Evolutionary conservation across 2,888 invertebrate genomes (phyloP).

Genomic region (Oegoconia quadripuncta): DNA sequence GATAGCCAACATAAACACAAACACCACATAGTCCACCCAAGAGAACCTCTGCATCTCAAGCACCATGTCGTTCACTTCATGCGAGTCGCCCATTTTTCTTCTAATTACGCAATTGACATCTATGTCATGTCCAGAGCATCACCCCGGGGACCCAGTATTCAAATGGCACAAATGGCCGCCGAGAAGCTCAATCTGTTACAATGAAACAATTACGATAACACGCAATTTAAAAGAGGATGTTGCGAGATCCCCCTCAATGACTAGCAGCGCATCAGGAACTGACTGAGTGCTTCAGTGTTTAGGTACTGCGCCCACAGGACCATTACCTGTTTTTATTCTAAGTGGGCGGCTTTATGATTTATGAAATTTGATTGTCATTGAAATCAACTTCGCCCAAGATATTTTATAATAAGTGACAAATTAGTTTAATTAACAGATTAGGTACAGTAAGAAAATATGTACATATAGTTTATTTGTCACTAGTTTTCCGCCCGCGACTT

Average conservation of each 20-base stretch:
- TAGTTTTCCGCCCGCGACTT: too few relatives aligned
- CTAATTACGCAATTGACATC: conserved; percentile 10
- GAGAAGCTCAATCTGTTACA: conserved; percentile 68
- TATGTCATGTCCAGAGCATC: conserved; percentile 15
- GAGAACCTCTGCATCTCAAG: conserved; percentile 82
- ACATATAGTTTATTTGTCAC: too few relatives aligned
- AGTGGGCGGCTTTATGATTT: too few relatives aligned
- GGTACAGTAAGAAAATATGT: too few relatives aligned
- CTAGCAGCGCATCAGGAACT: conserved; percentile 55
- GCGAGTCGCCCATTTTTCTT: conserved; percentile 42
- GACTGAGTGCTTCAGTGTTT: conserved; percentile 35
- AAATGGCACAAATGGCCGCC: conserved; percentile 29
- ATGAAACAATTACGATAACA: conserved; percentile 78
- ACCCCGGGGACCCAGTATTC: conserved; percentile 43
- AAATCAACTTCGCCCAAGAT: too few relatives aligned
- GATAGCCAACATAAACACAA: conserved; percentile 85
- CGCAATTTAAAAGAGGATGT: conserved; percentile 78
- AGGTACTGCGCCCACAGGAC: conserved; percentile 13
- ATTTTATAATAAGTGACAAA: too few relatives aligned
- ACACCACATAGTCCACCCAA: conserved; percentile 88
- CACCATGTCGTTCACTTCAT: conserved; percentile 68
- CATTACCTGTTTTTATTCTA: too few relatives aligned
- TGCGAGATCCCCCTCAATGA: conserved; percentile 72
- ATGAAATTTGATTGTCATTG: too few relatives aligned
- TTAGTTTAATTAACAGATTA: too few relatives aligned